A percentile compares a stretch with the other conserved stretches of the same genome.
These are phyloP conservation scores for Lithophane semibrunnea DNA, from an alignment of 2,888 invertebrate species.

Conservation along the genomic window DNA sequence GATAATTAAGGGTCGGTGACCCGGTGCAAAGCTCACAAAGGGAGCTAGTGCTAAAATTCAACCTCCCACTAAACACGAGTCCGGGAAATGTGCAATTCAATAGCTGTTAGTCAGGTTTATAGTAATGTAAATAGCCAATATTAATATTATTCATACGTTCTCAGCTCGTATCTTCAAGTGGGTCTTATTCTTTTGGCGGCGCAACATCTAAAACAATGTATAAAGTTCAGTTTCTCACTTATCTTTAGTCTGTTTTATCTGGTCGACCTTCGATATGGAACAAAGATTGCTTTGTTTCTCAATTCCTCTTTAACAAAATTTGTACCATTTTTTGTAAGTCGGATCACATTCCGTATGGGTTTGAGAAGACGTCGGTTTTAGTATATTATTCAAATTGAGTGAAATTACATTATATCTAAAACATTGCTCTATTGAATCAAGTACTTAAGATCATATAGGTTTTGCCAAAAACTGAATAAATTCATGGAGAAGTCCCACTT, in stretches of 20 bases:
- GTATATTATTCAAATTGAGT: not conserved
- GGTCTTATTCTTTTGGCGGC: slow-evolving; percentile 50
- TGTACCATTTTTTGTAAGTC: slow-evolving; percentile 43
- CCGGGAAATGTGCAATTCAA: slow-evolving; percentile 72
- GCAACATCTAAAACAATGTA: slow-evolving; percentile 47
- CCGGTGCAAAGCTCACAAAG: slow-evolving; percentile 79
- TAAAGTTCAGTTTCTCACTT: slow-evolving; percentile 53
- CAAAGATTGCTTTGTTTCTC: slow-evolving; percentile 68
- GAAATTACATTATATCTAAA: slow-evolving; percentile 6
- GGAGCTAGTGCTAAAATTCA: slow-evolving; percentile 83
- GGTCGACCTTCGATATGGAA: slow-evolving; percentile 71
- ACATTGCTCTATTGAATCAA: not conserved
- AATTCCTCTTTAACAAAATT: slow-evolving; percentile 46
- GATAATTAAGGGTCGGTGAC: slow-evolving; percentile 88
- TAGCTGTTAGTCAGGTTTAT: slow-evolving; percentile 61
- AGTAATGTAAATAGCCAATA: slow-evolving; percentile 50
- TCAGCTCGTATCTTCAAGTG: slow-evolving; percentile 41
- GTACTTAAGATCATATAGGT: not conserved
- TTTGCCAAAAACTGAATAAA: slow-evolving; percentile 1
- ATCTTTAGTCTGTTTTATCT: slow-evolving; percentile 68
- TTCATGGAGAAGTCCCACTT: slow-evolving; percentile 11
- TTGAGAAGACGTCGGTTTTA: not conserved
- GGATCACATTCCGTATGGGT: not conserved
- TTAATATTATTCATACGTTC: slow-evolving; percentile 55
- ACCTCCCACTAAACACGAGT: slow-evolving; percentile 72